A percentile compares a stretch with the other conserved stretches of the same genome.
These are phyloP conservation scores for Tylochromis polylepis DNA, from an alignment of 2,113 vertebrate species.

Conservation along the genomic window DNA sequence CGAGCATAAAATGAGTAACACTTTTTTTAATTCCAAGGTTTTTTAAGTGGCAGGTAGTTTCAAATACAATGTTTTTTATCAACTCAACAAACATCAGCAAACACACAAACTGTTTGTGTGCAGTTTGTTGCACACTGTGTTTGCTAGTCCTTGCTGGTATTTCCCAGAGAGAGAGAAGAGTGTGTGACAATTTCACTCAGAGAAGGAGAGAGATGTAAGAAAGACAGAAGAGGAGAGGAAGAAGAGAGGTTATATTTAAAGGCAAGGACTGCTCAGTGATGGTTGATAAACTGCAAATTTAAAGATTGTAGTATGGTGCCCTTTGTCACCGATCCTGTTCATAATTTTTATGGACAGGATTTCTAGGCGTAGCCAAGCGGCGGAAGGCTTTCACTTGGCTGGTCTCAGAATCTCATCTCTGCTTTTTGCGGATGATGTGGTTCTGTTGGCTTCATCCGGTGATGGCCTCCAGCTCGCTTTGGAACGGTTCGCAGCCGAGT, in stretches of 20 bases:
- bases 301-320: background rate
- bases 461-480: too few species aligned
- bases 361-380: too few species aligned
- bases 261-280: background rate
- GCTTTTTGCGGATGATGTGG: too few species aligned
- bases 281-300: background rate
- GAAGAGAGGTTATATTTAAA: background rate
- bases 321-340: too few species aligned
- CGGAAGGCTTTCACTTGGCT: too few species aligned
- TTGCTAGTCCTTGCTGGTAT: background rate
- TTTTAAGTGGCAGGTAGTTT: background rate
- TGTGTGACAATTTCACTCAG: fast-evolving
- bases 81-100: background rate
- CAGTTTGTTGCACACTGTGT: background rate
- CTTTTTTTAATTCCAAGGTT: fast-evolving
- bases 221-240: background rate
- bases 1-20: background rate
- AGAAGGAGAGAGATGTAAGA: background rate
- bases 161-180: background rate
- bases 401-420: too few species aligned
- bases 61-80: background rate
- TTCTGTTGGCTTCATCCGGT: too few species aligned
- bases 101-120: background rate
- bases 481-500: too few species aligned
- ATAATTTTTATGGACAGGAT: too few species aligned